Evolutionary conservation across 2,888 invertebrate species (phyloP), one percentile per base, ranked within the genome.

Genomic region (Pterostichus niger): DNA sequence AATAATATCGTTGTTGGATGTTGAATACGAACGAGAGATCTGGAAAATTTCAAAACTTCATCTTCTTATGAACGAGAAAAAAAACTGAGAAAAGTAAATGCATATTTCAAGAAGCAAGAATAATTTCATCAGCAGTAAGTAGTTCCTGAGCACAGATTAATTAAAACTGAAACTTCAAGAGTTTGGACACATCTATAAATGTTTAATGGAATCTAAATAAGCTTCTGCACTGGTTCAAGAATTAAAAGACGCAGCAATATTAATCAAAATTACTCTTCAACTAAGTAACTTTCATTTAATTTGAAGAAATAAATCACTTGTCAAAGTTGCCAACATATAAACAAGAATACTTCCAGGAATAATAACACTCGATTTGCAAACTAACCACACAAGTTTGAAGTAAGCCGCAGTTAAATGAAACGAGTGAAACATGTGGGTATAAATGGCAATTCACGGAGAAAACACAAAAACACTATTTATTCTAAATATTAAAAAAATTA

Each of bases 381-480:
- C 68, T n/a, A n/a, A 80, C 64, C 79, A 68, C 79, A 64, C 68
- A 59, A 78, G 64, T 13, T 33, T 35, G 33, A 61, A 61, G 31
- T 15, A 40, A 24, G 24, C 24, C 24, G 13, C 54, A 15, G 52
- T 75, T 52, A 49, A 5, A 49, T 64, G 64, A 49, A 64, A 61
- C 59, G n/a, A 33, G 5, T 2, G 24, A 33, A 17, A 24, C 15
- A 61, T n/a, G 61, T 59, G 11, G 10, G n/a, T 31, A 31, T 7
- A 15, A 44, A 13, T 15, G 61, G 10, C 35, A 33, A 59, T 59
- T 56, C 35, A 17, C 35, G 44, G 24, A 61, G 59, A 78, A 44
- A 40, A 13, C 77, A 78, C 24, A 82, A 81, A 80, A 80, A 82
- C 73, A 56, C 71, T 59, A 82, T 71, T 56, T 73, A 82, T 82